These are phyloP conservation scores for Listrodromus nycthemerus DNA, from an alignment of 2,888 invertebrate genomes.

Conservation along the genomic window DNA sequence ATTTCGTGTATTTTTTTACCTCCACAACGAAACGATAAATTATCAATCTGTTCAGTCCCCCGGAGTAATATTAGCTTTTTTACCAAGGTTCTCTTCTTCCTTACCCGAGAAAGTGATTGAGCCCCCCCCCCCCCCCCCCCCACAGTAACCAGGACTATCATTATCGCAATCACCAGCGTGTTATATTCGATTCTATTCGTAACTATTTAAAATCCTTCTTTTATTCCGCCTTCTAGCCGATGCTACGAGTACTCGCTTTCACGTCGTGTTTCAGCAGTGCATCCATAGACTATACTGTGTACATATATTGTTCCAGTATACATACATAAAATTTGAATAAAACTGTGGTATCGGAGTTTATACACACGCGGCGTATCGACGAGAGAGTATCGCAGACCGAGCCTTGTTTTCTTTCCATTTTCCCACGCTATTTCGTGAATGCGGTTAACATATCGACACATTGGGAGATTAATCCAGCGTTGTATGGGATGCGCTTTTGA, in stretches of 20 bases:
- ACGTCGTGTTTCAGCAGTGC: neutral
- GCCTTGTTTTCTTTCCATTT: constrained; percentile 63
- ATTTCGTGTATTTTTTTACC: neutral
- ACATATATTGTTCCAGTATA: neutral
- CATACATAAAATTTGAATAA: constrained; percentile 66
- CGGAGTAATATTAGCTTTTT: neutral
- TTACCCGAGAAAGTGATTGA: constrained; percentile 15
- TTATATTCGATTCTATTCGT: constrained; percentile 30
- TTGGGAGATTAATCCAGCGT: neutral
- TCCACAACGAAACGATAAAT: constrained; percentile 3
- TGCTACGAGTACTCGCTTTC: neutral
- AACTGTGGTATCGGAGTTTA: constrained; percentile 60
- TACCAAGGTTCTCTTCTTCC: neutral
- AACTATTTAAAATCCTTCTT: constrained; percentile 40
- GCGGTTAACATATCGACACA: constrained; percentile 28
- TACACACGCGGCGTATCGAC: constrained; percentile 33
- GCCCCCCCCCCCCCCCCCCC: neutral
- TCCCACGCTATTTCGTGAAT: constrained; percentile 46
- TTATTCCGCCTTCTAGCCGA: neutral
- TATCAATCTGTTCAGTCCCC: neutral
- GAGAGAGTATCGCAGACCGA: constrained; percentile 28
- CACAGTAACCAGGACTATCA: neutral
- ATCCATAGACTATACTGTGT: neutral
- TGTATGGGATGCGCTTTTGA: neutral
- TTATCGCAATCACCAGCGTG: constrained; percentile 26